phyloP scores from a whole-genome alignment of 2,888 invertebrate genomes.

The Dione juno region DNA sequence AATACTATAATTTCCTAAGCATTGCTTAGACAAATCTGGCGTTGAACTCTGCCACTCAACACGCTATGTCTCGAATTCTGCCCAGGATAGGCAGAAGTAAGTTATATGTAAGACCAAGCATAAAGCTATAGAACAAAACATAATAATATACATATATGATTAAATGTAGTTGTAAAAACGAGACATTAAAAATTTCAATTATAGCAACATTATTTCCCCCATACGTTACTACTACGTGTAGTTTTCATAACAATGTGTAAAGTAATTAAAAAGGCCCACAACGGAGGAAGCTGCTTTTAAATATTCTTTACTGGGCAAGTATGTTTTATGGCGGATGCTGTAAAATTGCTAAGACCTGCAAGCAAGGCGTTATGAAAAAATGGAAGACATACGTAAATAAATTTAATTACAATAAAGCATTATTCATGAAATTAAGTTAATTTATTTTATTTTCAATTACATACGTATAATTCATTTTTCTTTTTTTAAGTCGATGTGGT shows the following conservation, averaged over 20 bases:
- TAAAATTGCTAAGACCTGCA: conserved; percentile 34
- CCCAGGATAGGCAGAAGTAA: no score
- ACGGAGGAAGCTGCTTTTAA: conserved; percentile 37
- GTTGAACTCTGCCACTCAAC: background rate
- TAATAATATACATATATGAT: no score
- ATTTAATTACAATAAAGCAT: no score
- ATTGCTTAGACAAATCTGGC: background rate
- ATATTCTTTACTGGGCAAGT: conserved; percentile 40
- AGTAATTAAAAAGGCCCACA: conserved; percentile 43
- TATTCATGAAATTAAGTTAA: no score
- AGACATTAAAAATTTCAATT: background rate
- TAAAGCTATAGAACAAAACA: no score
- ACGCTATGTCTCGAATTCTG: background rate
- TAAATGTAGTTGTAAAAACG: no score
- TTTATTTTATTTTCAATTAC: no score
- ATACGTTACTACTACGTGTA: background rate
- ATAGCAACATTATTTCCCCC: background rate
- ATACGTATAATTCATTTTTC: no score
- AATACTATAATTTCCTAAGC: no score
- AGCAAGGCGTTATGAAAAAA: background rate
- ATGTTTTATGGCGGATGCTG: conserved; percentile 42
- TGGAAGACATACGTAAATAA: conserved; percentile 18
- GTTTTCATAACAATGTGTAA: conserved; percentile 13
- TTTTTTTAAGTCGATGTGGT: no score
- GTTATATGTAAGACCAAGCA: no score